Percentiles rank a stretch among this genome's conserved stretches.
phyloP scores from a whole-genome alignment of 2,113 vertebrate species.

The Hemiprocne comata region DNA sequence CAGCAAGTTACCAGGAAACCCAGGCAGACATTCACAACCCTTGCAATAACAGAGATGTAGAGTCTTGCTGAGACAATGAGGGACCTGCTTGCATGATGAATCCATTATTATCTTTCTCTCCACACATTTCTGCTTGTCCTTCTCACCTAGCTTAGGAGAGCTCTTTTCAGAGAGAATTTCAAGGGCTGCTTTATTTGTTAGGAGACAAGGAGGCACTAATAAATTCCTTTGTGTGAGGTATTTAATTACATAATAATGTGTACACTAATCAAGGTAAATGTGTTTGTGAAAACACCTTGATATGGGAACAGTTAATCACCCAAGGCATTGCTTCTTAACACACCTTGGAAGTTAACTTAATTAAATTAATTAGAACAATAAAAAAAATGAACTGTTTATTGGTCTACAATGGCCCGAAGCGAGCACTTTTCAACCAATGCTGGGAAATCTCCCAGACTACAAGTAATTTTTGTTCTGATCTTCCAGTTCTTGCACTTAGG shows the following conservation, averaged over 20 bases:
- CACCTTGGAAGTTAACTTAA: slow-evolving; percentile 86
- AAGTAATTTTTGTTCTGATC: neutral
- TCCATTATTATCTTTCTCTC: slow-evolving; percentile 35
- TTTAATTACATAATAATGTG: slow-evolving; percentile 88
- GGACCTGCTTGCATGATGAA: neutral
- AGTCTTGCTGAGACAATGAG: slow-evolving; percentile 11
- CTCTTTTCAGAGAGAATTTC: slow-evolving; percentile 75
- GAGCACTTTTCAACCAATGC: slow-evolving; percentile 69
- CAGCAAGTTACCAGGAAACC: neutral
- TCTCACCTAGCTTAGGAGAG: slow-evolving; percentile 64
- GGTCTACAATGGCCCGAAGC: slow-evolving; percentile 78
- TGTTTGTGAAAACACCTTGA: slow-evolving; percentile 87
- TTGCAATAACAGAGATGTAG: neutral
- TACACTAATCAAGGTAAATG: slow-evolving; percentile 88
- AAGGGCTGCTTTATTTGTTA: slow-evolving; percentile 81
- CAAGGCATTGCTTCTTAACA: slow-evolving; percentile 85
- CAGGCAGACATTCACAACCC: neutral
- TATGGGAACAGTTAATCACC: slow-evolving; percentile 87
- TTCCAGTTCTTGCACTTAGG: slow-evolving; percentile 43
- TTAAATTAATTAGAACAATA: slow-evolving; percentile 88
- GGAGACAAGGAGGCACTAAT: slow-evolving; percentile 83
- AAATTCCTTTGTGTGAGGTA: slow-evolving; percentile 87
- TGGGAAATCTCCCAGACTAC: slow-evolving; percentile 63
- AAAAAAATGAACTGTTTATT: slow-evolving; percentile 83
- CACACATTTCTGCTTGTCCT: slow-evolving; percentile 42